phyloP scores from a whole-genome alignment of 2,113 vertebrate species.

The Hippolais icterina region DNA sequence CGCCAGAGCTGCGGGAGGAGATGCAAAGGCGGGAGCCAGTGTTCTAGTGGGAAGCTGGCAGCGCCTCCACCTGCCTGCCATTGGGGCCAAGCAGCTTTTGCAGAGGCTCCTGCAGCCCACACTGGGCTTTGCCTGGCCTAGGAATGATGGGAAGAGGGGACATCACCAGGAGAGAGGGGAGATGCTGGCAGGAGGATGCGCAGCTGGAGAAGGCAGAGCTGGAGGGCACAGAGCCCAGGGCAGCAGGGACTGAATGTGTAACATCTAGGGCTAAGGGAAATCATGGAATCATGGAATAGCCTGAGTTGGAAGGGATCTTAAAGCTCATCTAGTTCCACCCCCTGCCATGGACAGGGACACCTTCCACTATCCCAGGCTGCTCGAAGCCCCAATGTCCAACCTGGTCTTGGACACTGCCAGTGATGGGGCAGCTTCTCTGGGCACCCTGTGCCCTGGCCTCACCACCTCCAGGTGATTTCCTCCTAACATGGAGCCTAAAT shows the following conservation, averaged over 20 bases:
- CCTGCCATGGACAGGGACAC: background rate
- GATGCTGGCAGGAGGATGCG: background rate
- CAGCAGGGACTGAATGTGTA: background rate
- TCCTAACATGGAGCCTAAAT: background rate
- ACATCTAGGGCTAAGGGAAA: background rate
- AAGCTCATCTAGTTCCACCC: accelerated
- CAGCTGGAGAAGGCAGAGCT: background rate
- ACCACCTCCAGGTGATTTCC: background rate
- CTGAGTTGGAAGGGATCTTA: background rate
- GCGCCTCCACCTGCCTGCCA: accelerated
- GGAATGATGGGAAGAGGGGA: background rate
- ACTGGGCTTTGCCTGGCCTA: background rate
- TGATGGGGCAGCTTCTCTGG: background rate
- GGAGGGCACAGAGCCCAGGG: background rate
- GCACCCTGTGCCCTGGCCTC: background rate
- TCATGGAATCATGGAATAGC: too few relatives aligned
- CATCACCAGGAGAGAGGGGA: background rate
- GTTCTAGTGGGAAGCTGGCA: background rate
- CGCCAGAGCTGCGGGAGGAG: accelerated
- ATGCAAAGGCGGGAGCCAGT: background rate
- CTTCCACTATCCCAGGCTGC: background rate
- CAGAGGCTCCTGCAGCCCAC: background rate
- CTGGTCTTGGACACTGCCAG: background rate
- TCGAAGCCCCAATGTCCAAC: accelerated
- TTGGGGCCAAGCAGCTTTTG: background rate